Conservation (phyloP, 2,888 invertebrate species). For the Acanthosepion pharaonis region DNA sequence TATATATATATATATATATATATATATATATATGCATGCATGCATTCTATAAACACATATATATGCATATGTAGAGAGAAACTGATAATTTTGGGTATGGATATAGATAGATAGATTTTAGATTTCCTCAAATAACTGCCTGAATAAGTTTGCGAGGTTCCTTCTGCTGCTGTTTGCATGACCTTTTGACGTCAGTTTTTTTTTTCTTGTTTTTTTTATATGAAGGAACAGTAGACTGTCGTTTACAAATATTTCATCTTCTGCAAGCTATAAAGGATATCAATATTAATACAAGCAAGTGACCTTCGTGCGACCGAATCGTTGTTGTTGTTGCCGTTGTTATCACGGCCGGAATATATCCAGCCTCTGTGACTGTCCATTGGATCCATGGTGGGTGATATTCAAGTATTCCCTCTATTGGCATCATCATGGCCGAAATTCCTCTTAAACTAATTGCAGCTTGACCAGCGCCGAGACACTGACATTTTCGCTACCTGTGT, state of each 20-base stretch:
- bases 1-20: too few relatives aligned
- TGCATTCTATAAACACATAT: neutral
- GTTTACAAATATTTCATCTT: slow-evolving; percentile 5
- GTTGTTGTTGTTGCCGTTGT: neutral
- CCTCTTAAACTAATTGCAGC: slow-evolving; percentile 23
- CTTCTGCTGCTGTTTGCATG: neutral
- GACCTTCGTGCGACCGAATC: neutral
- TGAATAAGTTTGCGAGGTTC: neutral
- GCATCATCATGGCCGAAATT: slow-evolving; percentile 9
- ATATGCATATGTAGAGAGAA: neutral
- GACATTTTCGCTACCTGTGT: slow-evolving; percentile 6
- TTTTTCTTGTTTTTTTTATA: neutral
- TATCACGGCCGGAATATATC: neutral
- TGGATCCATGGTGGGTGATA: neutral
- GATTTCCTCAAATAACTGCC: neutral
- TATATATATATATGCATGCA: too few relatives aligned
- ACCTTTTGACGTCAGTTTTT: neutral
- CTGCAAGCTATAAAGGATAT: neutral
- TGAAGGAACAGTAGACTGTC: neutral
- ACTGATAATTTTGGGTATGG: neutral
- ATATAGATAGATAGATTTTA: neutral
- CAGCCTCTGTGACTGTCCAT: neutral
- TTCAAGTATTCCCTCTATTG: slow-evolving; percentile 33
- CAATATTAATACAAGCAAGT: neutral
- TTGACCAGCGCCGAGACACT: neutral